Percentiles rank a stretch among this genome's conserved stretches.
These are phyloP conservation scores for Decapterus maruadsi DNA, from an alignment of 2,797 vertebrate species.

Conservation along the genomic window DNA sequence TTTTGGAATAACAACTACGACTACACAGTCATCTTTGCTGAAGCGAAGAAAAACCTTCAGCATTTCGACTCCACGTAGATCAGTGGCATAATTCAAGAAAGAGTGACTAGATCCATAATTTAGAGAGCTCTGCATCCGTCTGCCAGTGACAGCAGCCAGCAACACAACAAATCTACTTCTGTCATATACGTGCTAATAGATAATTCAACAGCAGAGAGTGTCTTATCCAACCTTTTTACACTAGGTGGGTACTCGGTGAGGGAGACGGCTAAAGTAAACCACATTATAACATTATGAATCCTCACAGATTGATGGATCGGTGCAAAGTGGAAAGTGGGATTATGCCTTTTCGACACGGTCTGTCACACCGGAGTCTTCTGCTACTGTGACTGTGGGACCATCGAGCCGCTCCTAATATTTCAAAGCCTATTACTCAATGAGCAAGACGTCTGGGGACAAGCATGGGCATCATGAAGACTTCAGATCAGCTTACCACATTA, in stretches of 20 bases:
- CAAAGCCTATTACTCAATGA: constrained; percentile 69
- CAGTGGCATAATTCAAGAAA: constrained; percentile 29
- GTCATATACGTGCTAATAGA: constrained; percentile 15
- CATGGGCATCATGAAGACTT: constrained; percentile 48
- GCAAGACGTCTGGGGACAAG: constrained; percentile 57
- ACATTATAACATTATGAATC: constrained; percentile 50
- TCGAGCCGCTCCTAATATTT: constrained; percentile 67
- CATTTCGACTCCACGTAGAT: background rate
- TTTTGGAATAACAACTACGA: constrained; percentile 11
- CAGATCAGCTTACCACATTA: constrained; percentile 58
- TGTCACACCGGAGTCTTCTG: constrained; percentile 57
- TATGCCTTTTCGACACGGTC: constrained; percentile 62
- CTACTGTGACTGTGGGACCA: constrained; percentile 32
- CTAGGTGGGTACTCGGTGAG: background rate
- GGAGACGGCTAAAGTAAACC: constrained; percentile 28
- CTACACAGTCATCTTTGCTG: constrained; percentile 4
- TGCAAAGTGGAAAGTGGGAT: constrained; percentile 69
- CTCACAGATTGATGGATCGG: constrained; percentile 50
- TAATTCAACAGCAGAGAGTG: constrained; percentile 31
- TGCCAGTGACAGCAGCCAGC: constrained; percentile 16
- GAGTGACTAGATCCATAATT: constrained; percentile 55
- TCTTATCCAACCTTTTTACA: background rate
- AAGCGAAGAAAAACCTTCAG: background rate
- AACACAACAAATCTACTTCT: constrained; percentile 39
- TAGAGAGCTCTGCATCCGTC: constrained; percentile 6